Base-by-base conservation (phyloP, 2,113 vertebrate species). In the Origma solitaria region DNA sequence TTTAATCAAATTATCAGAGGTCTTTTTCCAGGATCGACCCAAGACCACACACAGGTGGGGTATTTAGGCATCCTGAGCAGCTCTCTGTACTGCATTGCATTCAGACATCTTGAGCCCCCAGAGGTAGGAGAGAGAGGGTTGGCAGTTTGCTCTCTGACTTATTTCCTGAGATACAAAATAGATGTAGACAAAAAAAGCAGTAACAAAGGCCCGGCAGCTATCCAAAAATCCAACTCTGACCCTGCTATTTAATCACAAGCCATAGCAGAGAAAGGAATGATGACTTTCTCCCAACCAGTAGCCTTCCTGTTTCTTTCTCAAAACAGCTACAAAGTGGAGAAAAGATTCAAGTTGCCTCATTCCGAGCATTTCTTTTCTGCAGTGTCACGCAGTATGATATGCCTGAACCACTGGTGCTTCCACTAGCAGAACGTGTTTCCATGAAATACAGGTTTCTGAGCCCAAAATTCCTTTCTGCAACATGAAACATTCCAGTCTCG, bases 91-190 rank as follows among this genome's bases (percentile, higher is more conserved):
- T 83, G 38, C 47, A 4, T 27, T 80, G 28, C 33, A 35, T 22
- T 33, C 78, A 82, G 38, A 19, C 58, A 42, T 35, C 64, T 75
- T n/a, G 68, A 83, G 68, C 62, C 40, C 64, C 45, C 56, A 47
- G 31, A 83, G 53, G 15, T 70, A 70, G 68, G 66, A 50, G 50
- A 35, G 13, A 51, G 33, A 86, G 58, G 60, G 56, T 40, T 92
- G 84, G 87, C 30, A 68, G 44, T 70, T 73, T 88, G 60, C 57
- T 86, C 60, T 92, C 79, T 94, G 91, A 90, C 92, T 96, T 85
- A 92, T 90, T 95, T 96, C 86, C 94, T 95, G 96, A 95, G 54
- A 93, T 94, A 93, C 62, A 92, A 95, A 90, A 86, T 47, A 86
- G 47, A 83, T 2, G 25, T 78, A 78, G 90, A 42, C 78, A 93